Percentiles rank a stretch among this genome's conserved stretches.
These are phyloP conservation scores for Oncorhynchus nerka DNA, from an alignment of 2,113 vertebrate genomes.

Conservation along the genomic window DNA sequence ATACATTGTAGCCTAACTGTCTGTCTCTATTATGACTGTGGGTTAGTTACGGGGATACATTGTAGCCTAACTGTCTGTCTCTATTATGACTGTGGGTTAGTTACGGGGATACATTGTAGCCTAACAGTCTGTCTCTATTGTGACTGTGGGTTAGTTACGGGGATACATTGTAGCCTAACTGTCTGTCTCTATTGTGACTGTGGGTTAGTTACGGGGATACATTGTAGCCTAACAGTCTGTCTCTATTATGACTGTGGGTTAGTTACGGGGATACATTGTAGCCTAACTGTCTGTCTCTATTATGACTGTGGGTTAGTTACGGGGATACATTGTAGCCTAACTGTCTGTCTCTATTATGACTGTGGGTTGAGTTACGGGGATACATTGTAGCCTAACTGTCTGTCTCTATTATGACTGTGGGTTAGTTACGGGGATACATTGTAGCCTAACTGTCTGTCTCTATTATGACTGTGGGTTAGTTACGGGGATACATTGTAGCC, in stretches of 20 bases:
- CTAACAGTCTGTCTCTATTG: no score
- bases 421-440: conserved; percentile 75
- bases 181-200: no score
- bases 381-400: not conserved
- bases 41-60: no score
- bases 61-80: no score
- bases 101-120: no score
- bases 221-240: no score
- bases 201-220: no score
- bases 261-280: conserved; percentile 84
- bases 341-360: not conserved
- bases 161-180: no score
- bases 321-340: conserved; percentile 54
- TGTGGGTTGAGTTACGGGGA: not conserved
- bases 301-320: not conserved
- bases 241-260: no score
- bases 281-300: conserved; percentile 87
- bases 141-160: no score
- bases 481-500: conserved; percentile 55
- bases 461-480: not conserved
- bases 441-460: conserved; percentile 86
- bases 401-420: not conserved
- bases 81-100: no score
- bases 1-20: not conserved
- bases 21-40: no score